Conservation (phyloP, 2,888 invertebrate genomes). For the Hirtodrosophila duncani region DNA sequence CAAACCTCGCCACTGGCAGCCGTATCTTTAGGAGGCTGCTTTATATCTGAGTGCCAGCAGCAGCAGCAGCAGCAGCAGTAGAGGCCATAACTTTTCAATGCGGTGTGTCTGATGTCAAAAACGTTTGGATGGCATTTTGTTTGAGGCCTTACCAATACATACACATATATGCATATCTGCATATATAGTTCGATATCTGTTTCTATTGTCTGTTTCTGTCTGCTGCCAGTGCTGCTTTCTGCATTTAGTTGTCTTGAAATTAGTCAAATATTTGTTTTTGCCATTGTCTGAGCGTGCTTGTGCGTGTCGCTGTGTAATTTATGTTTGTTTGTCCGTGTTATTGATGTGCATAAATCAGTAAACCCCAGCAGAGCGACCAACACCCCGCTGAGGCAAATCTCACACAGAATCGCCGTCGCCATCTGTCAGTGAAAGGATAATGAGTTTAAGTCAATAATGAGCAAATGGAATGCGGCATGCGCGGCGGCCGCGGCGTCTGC, state of each 20-base stretch:
- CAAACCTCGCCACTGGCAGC: too few species aligned
- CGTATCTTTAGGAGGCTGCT: too few species aligned
- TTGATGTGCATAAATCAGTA: constrained; percentile 39
- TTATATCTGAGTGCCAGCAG: constrained; percentile 12
- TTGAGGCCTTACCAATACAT: constrained; percentile 3
- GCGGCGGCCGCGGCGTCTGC: too few species aligned
- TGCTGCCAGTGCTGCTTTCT: constrained; percentile 13
- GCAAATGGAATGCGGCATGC: neutral
- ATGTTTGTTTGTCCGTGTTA: constrained; percentile 33
- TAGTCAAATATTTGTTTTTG: constrained; percentile 62
- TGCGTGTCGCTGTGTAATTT: constrained; percentile 37
- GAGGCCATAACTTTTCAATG: constrained; percentile 26
- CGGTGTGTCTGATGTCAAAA: constrained; percentile 29
- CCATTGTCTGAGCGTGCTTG: constrained; percentile 22
- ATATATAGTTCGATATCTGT: constrained; percentile 11
- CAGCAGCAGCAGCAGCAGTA: constrained; percentile 24
- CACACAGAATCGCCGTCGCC: too few species aligned
- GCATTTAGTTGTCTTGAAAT: constrained; percentile 45
- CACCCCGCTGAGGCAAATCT: too few species aligned
- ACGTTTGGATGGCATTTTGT: constrained; percentile 20
- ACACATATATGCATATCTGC: neutral
- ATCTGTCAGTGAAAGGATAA: constrained; percentile 15
- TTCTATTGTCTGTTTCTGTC: constrained; percentile 39
- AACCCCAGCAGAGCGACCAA: neutral
- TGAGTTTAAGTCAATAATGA: constrained; percentile 47